Base-by-base conservation (phyloP, 2,888 invertebrate species). In the Ganaspis brasiliensis region DNA sequence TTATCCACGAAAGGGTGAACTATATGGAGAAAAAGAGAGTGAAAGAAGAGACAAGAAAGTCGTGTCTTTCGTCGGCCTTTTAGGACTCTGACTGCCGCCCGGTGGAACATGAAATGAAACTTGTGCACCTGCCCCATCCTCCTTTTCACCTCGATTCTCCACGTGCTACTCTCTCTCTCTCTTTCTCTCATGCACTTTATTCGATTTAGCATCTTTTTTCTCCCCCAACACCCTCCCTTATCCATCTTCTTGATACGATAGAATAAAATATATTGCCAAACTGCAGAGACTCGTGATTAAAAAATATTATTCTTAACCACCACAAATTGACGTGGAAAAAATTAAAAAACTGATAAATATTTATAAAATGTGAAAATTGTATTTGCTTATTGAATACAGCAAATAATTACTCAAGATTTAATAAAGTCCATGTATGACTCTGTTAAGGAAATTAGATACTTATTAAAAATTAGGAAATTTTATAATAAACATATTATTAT, bases 91-190 rank as follows among this genome's bases (percentile, higher is more conserved):
- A 61, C 76, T 76, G 80, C 79, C 79, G 82, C 81, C 83, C 81
- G 84, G 80, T 84, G 84, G 81, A 86, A 88, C 87, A 87, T 86
- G 84, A 89, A 90, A 89, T 88, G 86, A 88, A 89, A 88, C 88
- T 87, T 85, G 80, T 83, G 76, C 89, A 88, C 87, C 88, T 86
- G 87, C 87, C 86, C 79, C 84, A 79, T 85, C 81, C 82, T 81
- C 81, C 79, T 79, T 84, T 79, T 77, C 75, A 80, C 74, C 80
- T 78, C 77, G 73, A 81, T 77, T 82, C 82, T 70, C 76, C 71
- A 45, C 67, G 72, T 74, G 70, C 74, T 79, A 67, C 76, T 73
- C 73, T 31, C 40, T 49, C 40, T 49, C 74, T 78, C 82, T 79
- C 77, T 78, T 84, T 78, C 79, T 82, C 77, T 77, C 82, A 76